Base-by-base conservation (phyloP, 2,113 vertebrate species). In the Poicephalus meyeri region DNA sequence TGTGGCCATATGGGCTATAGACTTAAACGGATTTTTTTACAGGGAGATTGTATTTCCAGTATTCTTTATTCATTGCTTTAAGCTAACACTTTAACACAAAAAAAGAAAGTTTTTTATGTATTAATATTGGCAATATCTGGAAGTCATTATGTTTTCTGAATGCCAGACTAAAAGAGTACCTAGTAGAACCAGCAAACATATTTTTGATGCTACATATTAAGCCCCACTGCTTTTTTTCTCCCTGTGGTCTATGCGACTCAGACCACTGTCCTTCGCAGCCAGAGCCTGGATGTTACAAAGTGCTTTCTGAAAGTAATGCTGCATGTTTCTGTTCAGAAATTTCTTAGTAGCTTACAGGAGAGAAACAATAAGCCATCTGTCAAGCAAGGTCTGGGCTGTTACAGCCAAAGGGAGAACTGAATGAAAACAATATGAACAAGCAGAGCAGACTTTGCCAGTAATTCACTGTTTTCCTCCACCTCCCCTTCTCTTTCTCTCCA, bases 281-380 rank as follows among this genome's bases (percentile, higher is more conserved):
- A 49, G 16, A 73, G 11, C 39, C 23, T 17, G 49, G 39, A 49
- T 26, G 35, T 42, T 84, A 46, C 44, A 46, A 65, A 73, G n/a
- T 41, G 58, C 47, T 77, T 90, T 72, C 81, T 4, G 7, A 87
- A 89, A 64, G 44, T 20, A 87, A 37, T 0, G 1, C 47, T 80
- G 9, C 5, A 1, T 76, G 29, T 41, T 88, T 71, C 65, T 76
- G 28, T 31, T 83, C 46, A 63, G 76, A 66, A 72, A 44, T 41
- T 33, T 82, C 78, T 56, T 69, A 88, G 49, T 8, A 28, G 49
- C 31, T 89, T 73, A 70, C 13, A 33, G 44, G 18, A 81, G 53
- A 52, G 70, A 61, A 93, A 89, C 78, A 88, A 66, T 65, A 61
- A 91, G 25, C 41, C 65, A 52, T 80, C 49, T 80, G 74, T 77